Conservation (phyloP, 2,113 vertebrate genomes). For the Lagopus muta region DNA sequence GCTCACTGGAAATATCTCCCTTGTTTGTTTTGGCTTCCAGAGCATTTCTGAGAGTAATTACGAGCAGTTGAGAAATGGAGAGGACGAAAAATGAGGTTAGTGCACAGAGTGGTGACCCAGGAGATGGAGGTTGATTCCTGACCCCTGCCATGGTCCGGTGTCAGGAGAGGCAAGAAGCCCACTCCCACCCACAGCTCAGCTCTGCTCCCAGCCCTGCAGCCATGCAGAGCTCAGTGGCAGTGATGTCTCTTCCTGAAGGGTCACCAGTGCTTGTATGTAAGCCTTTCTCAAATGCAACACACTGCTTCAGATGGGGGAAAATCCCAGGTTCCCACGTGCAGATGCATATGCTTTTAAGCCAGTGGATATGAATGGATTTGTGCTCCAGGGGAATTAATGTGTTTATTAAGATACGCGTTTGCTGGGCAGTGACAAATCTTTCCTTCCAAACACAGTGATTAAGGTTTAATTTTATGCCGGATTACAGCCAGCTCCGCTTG, state of each 20-base stretch:
- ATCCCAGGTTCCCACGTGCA: neutral
- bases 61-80: neutral
- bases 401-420: neutral
- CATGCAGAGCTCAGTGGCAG: fast-evolving
- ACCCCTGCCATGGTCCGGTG: neutral
- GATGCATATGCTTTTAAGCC: neutral
- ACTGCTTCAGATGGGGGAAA: neutral
- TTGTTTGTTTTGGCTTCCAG: constrained; percentile 59
- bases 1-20: constrained; percentile 16
- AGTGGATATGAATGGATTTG: neutral
- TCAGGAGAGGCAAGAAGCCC: neutral
- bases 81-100: neutral
- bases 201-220: neutral
- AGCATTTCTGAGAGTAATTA: constrained; percentile 8
- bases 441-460: neutral
- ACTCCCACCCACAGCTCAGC: neutral
- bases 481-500: constrained; percentile 23
- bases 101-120: neutral
- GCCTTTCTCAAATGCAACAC: neutral
- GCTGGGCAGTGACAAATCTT: constrained; percentile 42
- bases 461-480: constrained; percentile 44
- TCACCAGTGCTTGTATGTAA: neutral
- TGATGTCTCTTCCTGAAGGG: fast-evolving
- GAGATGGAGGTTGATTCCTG: constrained; percentile 15
- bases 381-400: neutral